Evolutionary conservation across 1,140 invertebrate genomes (phyloP), one percentile per base, ranked within the genome.

Genomic region (Pemphigus obesinymphae): DNA sequence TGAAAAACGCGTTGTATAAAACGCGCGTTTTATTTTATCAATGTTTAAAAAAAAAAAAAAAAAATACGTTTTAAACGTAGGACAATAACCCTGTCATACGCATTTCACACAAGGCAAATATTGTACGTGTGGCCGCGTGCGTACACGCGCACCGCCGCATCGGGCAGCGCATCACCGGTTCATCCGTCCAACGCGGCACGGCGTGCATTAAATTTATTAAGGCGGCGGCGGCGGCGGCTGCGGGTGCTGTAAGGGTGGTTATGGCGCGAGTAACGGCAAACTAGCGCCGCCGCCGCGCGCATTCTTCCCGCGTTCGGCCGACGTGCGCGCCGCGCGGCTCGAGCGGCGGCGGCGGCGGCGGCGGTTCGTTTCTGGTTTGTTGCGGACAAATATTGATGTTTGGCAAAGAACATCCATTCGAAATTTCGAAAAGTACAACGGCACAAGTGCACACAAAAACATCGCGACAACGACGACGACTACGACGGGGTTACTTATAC

Each of bases 391-490:
- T 80, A 80, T 80, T 80, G 76, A 80, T 80, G 76, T 80, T 80
- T 80, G 76, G 76, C 76, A 80, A 80, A 80, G 76, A 80, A 80
- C 55, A 80, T 80, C 76, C 76, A 40, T 80, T n/a, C n/a, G n/a
- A n/a, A n/a, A n/a, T n/a, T 80, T 80, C 53, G n/a, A 80, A 78
- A 80, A 80, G 76, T 80, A 80, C 76, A 80, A 80, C 76, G 76
- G 76, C 76, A 78, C 76, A 29, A 80, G 76, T 45, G 63, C 76
- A 80, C 76, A 80, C n/a, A n/a, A n/a, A 80, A 80, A 80, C 76
- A 80, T 55, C 53, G 43, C 43, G 72, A n/a, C 48, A 10, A 40
- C 48, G 48, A 15, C 48, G 48, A 15, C 50, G 43, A 13, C 43
- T 7, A 13, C 43, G 43, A 40, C 10, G 43, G 43, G 75, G 76